Conservation (phyloP, 2,113 vertebrate genomes). For the Protobothrops mucrosquamatus region DNA sequence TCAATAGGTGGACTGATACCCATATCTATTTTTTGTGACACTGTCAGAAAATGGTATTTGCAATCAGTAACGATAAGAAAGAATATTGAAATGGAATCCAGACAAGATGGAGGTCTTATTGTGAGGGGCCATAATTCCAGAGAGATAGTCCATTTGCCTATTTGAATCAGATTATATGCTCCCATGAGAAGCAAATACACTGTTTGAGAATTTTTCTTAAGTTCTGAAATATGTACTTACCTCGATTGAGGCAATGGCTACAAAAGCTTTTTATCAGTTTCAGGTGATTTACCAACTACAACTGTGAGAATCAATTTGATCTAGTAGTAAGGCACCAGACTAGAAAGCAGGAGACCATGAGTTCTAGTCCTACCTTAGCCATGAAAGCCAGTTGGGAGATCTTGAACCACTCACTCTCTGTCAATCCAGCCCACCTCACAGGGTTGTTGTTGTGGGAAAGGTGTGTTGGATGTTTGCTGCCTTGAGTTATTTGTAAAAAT, state of each 20-base stretch:
- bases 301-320: not conserved
- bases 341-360: not conserved
- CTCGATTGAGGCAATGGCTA: not conserved
- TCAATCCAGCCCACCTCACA: not conserved
- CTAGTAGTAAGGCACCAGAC: not conserved
- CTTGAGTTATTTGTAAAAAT: not conserved
- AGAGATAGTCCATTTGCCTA: not conserved
- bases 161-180: not conserved
- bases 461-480: not conserved
- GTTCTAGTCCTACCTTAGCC: not conserved
- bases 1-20: not conserved
- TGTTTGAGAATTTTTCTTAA: not conserved
- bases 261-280: not conserved
- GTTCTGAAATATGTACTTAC: not conserved
- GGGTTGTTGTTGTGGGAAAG: not conserved
- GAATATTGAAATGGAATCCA: not conserved
- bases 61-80: not conserved
- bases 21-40: not conserved
- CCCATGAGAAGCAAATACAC: not conserved
- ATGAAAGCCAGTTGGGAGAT: not conserved
- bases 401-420: not conserved
- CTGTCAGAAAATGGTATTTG: not conserved
- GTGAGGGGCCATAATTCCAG: not conserved
- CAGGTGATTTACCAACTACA: not conserved
- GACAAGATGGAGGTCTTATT: not conserved